Percentiles rank a stretch among this genome's conserved stretches.
Evolutionary conservation across 2,113 vertebrate species (phyloP).

Genomic region (Xiphorhynchus elegans): DNA sequence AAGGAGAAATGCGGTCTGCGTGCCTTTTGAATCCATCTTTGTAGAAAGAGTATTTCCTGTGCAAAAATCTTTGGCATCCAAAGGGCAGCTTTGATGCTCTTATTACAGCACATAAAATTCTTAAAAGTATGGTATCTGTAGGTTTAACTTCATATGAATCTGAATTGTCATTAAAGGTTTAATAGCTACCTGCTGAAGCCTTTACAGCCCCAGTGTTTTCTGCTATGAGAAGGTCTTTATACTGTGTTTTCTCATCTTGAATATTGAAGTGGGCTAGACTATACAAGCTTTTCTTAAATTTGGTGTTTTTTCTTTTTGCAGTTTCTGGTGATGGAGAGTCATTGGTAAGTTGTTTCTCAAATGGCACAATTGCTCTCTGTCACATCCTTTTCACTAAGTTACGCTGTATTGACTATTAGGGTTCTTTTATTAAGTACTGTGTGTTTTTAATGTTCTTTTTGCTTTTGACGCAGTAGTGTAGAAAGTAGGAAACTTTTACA

Average conservation of each 20-base stretch:
- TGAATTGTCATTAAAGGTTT: background rate
- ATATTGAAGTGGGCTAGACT: background rate
- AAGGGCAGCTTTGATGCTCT: background rate
- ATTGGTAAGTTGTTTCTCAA: slow-evolving; percentile 82
- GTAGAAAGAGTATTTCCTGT: background rate
- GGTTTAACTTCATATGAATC: background rate
- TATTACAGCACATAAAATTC: background rate
- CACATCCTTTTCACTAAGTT: background rate
- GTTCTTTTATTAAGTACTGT: background rate
- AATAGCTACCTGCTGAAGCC: background rate
- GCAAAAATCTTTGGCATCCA: background rate
- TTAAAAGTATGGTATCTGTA: background rate
- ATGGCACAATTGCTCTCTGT: background rate
- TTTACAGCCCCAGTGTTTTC: background rate
- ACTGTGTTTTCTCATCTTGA: background rate
- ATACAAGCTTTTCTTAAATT: background rate
- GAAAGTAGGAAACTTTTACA: background rate
- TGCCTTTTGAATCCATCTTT: background rate
- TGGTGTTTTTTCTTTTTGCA: slow-evolving; percentile 57
- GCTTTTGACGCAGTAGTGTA: background rate
- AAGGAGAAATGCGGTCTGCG: background rate
- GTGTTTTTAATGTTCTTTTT: background rate
- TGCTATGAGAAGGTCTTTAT: background rate
- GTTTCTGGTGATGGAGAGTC: slow-evolving; percentile 88
- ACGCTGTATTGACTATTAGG: fast-evolving